Base-by-base conservation (phyloP, 2,113 vertebrate species). In the Daboia siamensis region DNA sequence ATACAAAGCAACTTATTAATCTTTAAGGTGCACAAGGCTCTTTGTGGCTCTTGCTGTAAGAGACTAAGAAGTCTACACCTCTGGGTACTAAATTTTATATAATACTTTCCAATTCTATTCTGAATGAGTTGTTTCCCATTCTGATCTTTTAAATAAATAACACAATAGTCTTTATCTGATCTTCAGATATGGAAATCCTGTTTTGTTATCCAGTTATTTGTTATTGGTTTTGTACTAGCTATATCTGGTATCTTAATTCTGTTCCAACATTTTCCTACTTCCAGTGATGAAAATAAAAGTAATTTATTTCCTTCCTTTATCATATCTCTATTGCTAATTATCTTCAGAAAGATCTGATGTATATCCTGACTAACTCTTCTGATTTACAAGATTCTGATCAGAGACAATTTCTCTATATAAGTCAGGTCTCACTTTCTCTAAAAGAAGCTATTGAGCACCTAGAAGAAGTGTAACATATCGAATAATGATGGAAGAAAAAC, bases 301-400 rank as follows among this genome's bases (percentile, higher is more conserved):
- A 91, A 93, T 93, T 90, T 80, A 64, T 91, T 94, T 39, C 88
- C 23, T 61, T 90, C 87, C 86, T 93, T 95, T 87, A 85, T 59
- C 17, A 15, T 26, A 20, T 87, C 20, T 33, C 93, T 6, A n/a
- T 55, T 88, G 26, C n/a, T 93, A 39, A 39, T 91, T 91, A 44
- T 55, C 33, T 80, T 46, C 88, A 92, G 57, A 91, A 26, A 29
- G 20, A 91, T 52, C 24, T 6, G 29, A 61, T n/a, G 93, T 33
- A 93, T 11, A 54, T 8, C n/a, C 44, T 93, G 39, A 90, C 64
- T 56, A 48, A 74, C 26, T 64, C 33, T 12, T 44, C 26, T 21
- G 17, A 21, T 80, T 93, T 80, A 89, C 80, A 52, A 93, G 86
- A 92, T 92, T 64, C 29, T 87, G 74, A 55, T 88, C 33, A 44